These are phyloP conservation scores for Pedicia rivosa DNA, from an alignment of 2,888 invertebrate species.

Conservation along the genomic window DNA sequence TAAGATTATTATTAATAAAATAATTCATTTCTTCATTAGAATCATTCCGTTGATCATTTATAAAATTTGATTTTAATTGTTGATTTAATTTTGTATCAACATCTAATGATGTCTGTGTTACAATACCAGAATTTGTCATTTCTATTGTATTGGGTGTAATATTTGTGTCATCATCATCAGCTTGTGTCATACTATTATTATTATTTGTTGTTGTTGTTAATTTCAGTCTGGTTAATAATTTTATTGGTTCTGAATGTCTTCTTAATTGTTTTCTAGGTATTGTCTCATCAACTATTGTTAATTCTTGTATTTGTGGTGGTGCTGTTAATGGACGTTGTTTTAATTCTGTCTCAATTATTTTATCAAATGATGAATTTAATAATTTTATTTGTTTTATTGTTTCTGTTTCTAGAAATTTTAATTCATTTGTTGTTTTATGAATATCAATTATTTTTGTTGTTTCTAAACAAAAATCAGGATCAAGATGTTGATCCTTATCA, in stretches of 20 bases:
- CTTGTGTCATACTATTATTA: not conserved
- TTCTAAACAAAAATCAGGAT: not conserved
- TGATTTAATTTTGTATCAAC: too few species aligned
- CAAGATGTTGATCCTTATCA: conserved; percentile 20
- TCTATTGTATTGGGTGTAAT: not conserved
- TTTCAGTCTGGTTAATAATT: not conserved
- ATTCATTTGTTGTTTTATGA: not conserved
- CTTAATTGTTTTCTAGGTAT: conserved; percentile 3
- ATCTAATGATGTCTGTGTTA: too few species aligned
- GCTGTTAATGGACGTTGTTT: conserved; percentile 7
- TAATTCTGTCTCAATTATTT: not conserved
- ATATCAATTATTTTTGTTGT: not conserved
- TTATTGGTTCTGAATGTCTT: conserved; percentile 7
- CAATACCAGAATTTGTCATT: too few species aligned
- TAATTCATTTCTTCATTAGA: too few species aligned
- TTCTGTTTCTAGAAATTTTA: conserved; percentile 1
- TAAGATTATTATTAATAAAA: too few species aligned
- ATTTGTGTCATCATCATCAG: conserved; percentile 1
- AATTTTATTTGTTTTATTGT: not conserved
- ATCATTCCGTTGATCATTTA: too few species aligned
- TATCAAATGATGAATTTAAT: not conserved
- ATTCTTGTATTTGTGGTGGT: conserved; percentile 3
- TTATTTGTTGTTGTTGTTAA: not conserved
- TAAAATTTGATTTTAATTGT: too few species aligned
- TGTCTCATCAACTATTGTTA: too few species aligned